Evolutionary conservation across 2,888 invertebrate genomes (phyloP).

Genomic region (Ormyrus nitidulus): DNA sequence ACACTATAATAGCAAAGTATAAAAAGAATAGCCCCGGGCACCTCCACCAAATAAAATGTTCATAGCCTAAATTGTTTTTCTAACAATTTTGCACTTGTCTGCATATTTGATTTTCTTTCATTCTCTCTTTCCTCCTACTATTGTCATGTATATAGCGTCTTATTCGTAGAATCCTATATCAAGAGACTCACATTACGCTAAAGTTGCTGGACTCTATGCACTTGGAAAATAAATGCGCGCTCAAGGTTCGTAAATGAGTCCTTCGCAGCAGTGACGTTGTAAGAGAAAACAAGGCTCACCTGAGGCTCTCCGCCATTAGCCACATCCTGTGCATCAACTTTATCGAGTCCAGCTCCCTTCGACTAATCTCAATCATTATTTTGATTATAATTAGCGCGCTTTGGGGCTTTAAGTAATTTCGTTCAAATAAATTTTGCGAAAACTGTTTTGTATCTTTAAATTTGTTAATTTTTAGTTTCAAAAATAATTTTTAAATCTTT

Average conservation of each 20-base stretch:
- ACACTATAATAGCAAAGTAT: constrained; percentile 64
- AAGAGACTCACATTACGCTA: constrained; percentile 66
- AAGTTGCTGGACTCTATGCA: constrained; percentile 59
- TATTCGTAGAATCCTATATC: constrained; percentile 23
- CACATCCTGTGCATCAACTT: constrained; percentile 68
- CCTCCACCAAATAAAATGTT: constrained; percentile 65
- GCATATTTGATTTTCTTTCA: constrained; percentile 18
- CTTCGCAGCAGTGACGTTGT: constrained; percentile 34
- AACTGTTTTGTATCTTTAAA: constrained; percentile 6
- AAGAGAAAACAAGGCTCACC: constrained; percentile 70
- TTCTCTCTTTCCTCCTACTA: not conserved
- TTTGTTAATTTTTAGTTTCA: not conserved
- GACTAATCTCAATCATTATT: constrained; percentile 31
- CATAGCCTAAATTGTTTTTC: constrained; percentile 73
- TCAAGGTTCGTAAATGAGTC: constrained; percentile 35
- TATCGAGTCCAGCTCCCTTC: constrained; percentile 73
- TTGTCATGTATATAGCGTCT: not conserved
- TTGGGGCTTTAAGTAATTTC: not conserved
- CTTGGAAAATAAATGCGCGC: constrained; percentile 70
- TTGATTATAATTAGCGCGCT: constrained; percentile 22
- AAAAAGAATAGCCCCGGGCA: constrained; percentile 62
- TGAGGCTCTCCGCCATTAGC: constrained; percentile 71
- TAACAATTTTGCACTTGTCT: constrained; percentile 66
- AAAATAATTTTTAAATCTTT: no score
- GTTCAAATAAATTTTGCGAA: not conserved